Evolutionary conservation across 2,113 vertebrate species (phyloP), one percentile per base, ranked within the genome.

Genomic region (Maylandia zebra): DNA sequence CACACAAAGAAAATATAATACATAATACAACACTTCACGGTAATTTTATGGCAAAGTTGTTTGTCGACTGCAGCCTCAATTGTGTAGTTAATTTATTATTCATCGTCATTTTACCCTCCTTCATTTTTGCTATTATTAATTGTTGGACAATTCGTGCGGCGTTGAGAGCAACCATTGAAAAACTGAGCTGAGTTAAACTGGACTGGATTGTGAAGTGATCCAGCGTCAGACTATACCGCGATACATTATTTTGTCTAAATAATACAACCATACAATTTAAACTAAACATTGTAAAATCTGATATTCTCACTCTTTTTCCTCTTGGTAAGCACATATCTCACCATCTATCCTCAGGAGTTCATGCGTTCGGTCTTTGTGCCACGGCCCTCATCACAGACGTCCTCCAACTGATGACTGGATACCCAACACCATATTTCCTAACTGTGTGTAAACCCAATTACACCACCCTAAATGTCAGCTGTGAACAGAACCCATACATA

Each of bases 401-500:
- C 90, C 98, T 99, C 90, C 99, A 99, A 55, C 96, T 99, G 84
- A 98, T 98, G 91, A 99, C 98, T 14, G 99, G 99, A 53, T 98
- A 98, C 89, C 99, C 98, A 53, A 94, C 98, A 1, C 99, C 99
- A 0, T 99, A 99, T 95, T 99, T 99, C 93, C 97, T 99, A 85
- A 99, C 98, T 6, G 99, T 99, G 85, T 99, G 99, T 93, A 99
- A 99, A 93, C 99, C 98, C 87, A 99, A 99, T 94, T 99, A 99
- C 90, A 98, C 98, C 86, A 97, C 97, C 6, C 96, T 99, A 84
- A 99, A 98, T 27, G 94, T 97, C 41, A 98, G 97, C 91, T 99
- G 99, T 92, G 98, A 99, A 90, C 97, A 98, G 92, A 99, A 98
- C 93, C 97, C 98, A 5, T 99, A 98, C 61, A 95, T 99, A 89